Conservation (phyloP, 2,888 invertebrate genomes). For the Aporophyla nigra region DNA sequence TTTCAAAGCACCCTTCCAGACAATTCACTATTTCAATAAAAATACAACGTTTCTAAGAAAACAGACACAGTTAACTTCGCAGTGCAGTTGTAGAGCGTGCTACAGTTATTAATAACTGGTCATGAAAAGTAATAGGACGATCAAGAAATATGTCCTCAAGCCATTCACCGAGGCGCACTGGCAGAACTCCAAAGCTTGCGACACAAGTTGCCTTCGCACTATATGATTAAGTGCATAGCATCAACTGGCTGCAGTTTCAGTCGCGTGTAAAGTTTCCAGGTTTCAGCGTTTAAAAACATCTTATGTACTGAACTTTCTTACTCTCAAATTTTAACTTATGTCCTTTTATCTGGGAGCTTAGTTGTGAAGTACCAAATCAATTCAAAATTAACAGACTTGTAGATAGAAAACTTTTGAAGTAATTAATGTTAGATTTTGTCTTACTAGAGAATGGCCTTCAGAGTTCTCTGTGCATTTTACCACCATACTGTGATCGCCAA, state of each 20-base stretch:
- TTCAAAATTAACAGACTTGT: not conserved
- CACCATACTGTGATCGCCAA: too few relatives aligned
- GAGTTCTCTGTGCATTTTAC: too few relatives aligned
- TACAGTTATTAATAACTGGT: constrained; percentile 58
- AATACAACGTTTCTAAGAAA: constrained; percentile 22
- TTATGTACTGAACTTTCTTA: not conserved
- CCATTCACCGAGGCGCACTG: constrained; percentile 55
- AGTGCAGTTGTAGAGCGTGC: constrained; percentile 31
- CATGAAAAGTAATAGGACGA: constrained; percentile 64
- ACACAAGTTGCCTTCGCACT: constrained; percentile 54
- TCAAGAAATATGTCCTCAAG: constrained; percentile 61
- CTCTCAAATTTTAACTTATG: constrained; percentile 1
- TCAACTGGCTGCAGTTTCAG: constrained; percentile 30
- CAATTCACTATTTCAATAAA: not conserved
- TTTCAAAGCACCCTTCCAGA: not conserved
- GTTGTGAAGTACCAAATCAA: too few relatives aligned
- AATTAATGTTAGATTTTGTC: too few relatives aligned
- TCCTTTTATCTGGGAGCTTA: too few relatives aligned
- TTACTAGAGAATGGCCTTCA: too few relatives aligned
- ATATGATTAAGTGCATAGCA: constrained; percentile 41
- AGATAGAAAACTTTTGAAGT: not conserved
- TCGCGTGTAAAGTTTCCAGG: constrained; percentile 34
- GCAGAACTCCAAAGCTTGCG: constrained; percentile 61
- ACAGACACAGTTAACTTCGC: constrained; percentile 28
- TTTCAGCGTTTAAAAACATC: constrained; percentile 12